Percentiles rank a stretch among this genome's conserved stretches.
Evolutionary conservation across 1,140 invertebrate species (phyloP).

Genomic region (Pseudomyrmex pallidus): DNA sequence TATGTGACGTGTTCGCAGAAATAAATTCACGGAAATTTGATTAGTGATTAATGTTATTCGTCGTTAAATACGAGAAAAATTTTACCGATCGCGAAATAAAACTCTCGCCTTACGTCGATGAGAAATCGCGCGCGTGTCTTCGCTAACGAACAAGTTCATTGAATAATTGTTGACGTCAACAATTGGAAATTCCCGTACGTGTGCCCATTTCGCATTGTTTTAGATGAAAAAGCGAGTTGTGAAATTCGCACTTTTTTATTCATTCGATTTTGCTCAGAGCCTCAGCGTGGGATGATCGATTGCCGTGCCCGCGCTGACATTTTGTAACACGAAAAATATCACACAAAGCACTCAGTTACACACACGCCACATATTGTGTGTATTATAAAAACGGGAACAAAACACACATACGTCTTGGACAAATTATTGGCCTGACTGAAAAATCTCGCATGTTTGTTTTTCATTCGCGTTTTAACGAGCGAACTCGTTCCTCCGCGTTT

Average conservation of each 20-base stretch:
- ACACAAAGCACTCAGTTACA: background rate
- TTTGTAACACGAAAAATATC: conserved; percentile 37
- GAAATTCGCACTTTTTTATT: conserved; percentile 51
- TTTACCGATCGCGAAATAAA: conserved; percentile 27
- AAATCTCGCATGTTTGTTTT: background rate
- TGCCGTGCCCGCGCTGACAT: conserved; percentile 8
- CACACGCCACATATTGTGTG: background rate
- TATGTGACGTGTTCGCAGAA: background rate
- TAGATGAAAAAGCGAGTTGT: conserved; percentile 12
- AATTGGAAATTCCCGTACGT: background rate
- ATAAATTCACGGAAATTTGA: conserved; percentile 27
- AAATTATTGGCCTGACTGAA: background rate
- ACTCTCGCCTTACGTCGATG: conserved; percentile 34
- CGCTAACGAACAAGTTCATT: background rate
- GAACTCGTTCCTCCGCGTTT: background rate
- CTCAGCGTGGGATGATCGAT: conserved; percentile 37
- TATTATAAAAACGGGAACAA: background rate
- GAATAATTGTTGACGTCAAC: conserved; percentile 43
- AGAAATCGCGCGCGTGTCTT: conserved; percentile 34
- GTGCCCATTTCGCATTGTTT: conserved; percentile 47
- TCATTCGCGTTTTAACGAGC: no score
- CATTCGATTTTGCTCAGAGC: conserved; percentile 32
- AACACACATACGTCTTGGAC: background rate
- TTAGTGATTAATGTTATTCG: conserved; percentile 34
- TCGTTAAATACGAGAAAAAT: conserved; percentile 1